Conservation (phyloP, 2,888 invertebrate genomes). For the Sinohyriopsis cumingii region DNA sequence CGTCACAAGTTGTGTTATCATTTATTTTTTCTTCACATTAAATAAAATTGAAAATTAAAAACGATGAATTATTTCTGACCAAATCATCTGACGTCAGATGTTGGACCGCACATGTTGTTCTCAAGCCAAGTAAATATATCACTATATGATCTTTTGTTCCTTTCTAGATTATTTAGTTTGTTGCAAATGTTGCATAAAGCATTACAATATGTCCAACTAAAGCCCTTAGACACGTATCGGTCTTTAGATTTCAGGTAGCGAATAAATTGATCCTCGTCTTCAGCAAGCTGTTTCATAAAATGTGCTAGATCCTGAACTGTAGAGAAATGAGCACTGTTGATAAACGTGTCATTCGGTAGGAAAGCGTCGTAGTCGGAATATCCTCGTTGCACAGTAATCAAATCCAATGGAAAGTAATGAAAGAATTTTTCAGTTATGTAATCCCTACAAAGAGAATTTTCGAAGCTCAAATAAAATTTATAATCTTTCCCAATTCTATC, state of each 20-base stretch:
- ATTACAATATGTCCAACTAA: conserved; percentile 2
- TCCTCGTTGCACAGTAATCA: conserved; percentile 64
- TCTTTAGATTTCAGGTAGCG: conserved; percentile 20
- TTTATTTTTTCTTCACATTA: too few species aligned
- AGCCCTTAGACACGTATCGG: conserved; percentile 3
- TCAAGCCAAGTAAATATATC: conserved; percentile 12
- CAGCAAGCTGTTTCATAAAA: conserved; percentile 11
- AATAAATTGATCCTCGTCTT: conserved; percentile 17
- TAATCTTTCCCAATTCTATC: conserved; percentile 35
- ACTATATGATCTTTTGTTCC: conserved; percentile 13
- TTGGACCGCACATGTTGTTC: neutral
- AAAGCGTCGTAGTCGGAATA: conserved; percentile 56
- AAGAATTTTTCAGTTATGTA: conserved; percentile 65
- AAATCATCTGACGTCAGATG: neutral
- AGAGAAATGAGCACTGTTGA: conserved; percentile 60
- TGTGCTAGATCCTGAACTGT: conserved; percentile 35
- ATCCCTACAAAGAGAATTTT: conserved; percentile 62
- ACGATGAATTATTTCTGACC: too few species aligned
- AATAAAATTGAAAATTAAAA: too few species aligned
- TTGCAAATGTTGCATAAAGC: conserved; percentile 22
- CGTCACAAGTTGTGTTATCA: too few species aligned
- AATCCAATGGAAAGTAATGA: conserved; percentile 41
- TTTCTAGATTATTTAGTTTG: conserved; percentile 23
- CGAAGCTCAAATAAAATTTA: conserved; percentile 61
- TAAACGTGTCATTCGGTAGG: conserved; percentile 61